Evolutionary conservation across 1,140 invertebrate genomes (phyloP), one percentile per base, ranked within the genome.

Genomic region (Drosophila azteca): DNA sequence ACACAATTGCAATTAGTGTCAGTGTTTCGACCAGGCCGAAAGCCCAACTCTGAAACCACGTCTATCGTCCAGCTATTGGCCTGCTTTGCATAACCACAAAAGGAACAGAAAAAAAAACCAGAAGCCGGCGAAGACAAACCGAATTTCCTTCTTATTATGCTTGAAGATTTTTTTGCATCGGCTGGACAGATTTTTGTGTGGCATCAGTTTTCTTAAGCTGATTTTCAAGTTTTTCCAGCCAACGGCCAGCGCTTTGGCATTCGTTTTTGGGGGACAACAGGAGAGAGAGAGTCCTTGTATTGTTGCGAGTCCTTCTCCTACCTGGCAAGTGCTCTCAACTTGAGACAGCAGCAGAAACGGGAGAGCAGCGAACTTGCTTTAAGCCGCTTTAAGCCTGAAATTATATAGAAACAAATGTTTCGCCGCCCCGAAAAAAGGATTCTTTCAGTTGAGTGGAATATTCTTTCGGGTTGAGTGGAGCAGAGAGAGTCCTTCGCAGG

Each of bases 1-100:
- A 87, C 74, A 87, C 82, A 87, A 87, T 87, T 87, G 82, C 82
- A 87, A 88, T 87, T 87, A 87, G 82, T 87, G 82, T 87, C 83
- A 88, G 74, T 82, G 81, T 60, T 68, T 62, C 57, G 70, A 52
- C 48, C 31, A 20, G 31, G 17, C 51, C 53, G 17, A 20, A 20
- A 20, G 17, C 17, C n/a, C 13, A 39, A 39, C 35, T 13, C 46
- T 31, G 31, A n/a, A 20, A 35, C 44, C 53, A 39, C 35, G 35
- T 39, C n/a, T n/a, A n/a, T 43, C 53, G 44, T 61, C 58, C 55
- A 46, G 72, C 59, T 61, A 65, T 59, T 80, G 60, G 52, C 54
- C 75, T 58, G 61, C 71, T 79, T 84, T 84, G 81, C 83, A 87
- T 87, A 81, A 72, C 71, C 79, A 72, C 75, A 82, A 72, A 88